These are phyloP conservation scores for Drosophila kanapiae DNA, from an alignment of 1,140 invertebrate genomes.

Conservation along the genomic window DNA sequence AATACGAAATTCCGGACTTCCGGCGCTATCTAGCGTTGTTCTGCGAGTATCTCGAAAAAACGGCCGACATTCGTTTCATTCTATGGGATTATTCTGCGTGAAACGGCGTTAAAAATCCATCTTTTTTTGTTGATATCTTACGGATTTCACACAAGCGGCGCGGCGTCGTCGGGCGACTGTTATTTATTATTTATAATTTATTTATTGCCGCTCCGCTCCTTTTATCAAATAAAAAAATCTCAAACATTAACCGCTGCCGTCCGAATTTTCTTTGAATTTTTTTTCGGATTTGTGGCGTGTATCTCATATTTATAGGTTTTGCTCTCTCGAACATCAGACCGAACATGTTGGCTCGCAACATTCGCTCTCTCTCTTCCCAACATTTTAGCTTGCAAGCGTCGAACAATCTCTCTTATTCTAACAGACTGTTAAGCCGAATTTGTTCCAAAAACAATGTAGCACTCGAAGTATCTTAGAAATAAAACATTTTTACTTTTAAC, in stretches of 20 bases:
- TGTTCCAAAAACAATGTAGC: not conserved
- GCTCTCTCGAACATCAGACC: conserved; percentile 1
- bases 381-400: not conserved
- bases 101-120: conserved; percentile 16
- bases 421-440: not conserved
- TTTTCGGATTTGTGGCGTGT: not conserved
- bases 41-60: conserved; percentile 1
- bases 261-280: not conserved
- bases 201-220: conserved; percentile 7
- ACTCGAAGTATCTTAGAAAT: not conserved
- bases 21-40: conserved; percentile 4
- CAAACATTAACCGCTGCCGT: conserved; percentile 11
- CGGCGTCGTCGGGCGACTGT: conserved; percentile 26
- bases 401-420: not conserved
- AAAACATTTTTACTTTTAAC: not conserved
- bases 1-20: conserved; percentile 47
- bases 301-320: conserved; percentile 12
- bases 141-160: conserved; percentile 33
- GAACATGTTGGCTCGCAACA: not conserved
- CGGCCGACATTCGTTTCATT: not conserved
- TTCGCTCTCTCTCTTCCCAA: not conserved
- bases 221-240: conserved; percentile 1
- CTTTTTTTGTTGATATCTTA: conserved; percentile 18
- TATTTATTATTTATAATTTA: conserved; percentile 10
- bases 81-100: conserved; percentile 5